Conservation (phyloP, 23 tunicate genomes). For the Trididemnum miniatum region DNA sequence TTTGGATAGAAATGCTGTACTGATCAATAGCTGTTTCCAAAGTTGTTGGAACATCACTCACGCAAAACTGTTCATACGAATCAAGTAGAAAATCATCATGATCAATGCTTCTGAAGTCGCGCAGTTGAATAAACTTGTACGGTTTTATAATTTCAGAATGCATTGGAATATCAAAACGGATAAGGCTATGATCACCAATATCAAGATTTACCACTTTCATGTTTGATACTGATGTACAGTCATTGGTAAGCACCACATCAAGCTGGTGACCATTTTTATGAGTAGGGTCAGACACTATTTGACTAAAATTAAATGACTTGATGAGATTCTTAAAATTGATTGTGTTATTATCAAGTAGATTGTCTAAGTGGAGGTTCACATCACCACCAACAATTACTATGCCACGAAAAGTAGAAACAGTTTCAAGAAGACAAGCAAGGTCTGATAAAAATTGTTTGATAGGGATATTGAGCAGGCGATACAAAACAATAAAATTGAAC, state of each 20-base stretch:
- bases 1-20: background rate
- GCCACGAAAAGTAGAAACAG: background rate
- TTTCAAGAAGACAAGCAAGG: background rate
- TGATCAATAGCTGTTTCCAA: background rate
- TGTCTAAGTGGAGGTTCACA: background rate
- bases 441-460: background rate
- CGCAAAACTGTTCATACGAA: background rate
- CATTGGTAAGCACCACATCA: background rate
- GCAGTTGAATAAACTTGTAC: background rate
- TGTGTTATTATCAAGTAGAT: background rate
- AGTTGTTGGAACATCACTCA: background rate
- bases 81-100: background rate
- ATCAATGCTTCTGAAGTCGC: background rate
- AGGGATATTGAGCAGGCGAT: background rate
- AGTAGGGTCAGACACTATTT: background rate
- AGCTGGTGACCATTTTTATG: background rate
- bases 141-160: background rate
- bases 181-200: background rate
- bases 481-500: background rate
- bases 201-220: background rate
- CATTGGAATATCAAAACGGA: background rate
- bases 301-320: background rate
- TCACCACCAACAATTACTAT: background rate
- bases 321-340: background rate
- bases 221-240: background rate